Percentiles rank a stretch among this genome's conserved stretches.
Evolutionary conservation across 2,113 vertebrate species (phyloP).

Genomic region (Sceloporus undulatus): DNA sequence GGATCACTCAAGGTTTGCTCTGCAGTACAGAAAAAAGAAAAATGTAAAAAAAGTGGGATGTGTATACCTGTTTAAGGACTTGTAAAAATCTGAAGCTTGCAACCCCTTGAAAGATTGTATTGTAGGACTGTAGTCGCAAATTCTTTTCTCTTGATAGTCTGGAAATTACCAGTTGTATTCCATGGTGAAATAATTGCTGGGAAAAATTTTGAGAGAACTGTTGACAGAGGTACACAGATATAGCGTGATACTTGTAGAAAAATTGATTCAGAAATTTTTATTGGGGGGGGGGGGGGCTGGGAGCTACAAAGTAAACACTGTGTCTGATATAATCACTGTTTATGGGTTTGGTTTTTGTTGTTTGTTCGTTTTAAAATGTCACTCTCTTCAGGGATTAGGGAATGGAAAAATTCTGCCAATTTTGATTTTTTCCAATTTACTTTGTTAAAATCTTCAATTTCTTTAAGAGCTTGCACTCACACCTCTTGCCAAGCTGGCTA

Average conservation of each 20-base stretch:
- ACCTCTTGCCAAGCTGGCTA: too few species aligned
- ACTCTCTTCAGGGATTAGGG: too few species aligned
- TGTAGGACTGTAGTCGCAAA: neutral
- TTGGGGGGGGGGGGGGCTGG: too few species aligned
- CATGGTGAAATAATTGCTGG: neutral
- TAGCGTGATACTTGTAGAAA: too few species aligned
- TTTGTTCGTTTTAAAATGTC: too few species aligned
- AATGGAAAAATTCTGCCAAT: too few species aligned
- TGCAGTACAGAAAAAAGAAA: neutral
- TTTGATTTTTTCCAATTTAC: too few species aligned
- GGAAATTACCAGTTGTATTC: neutral
- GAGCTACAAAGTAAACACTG: too few species aligned
- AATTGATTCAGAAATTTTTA: neutral
- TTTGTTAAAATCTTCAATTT: too few species aligned
- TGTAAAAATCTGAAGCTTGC: neutral
- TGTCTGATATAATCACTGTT: too few species aligned
- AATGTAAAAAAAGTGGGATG: neutral
- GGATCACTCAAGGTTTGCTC: conserved; percentile 27
- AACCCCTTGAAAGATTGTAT: neutral
- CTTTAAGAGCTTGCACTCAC: too few species aligned
- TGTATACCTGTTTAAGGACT: neutral
- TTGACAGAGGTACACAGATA: neutral
- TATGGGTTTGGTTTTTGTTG: too few species aligned
- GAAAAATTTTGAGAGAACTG: neutral
- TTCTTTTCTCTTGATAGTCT: neutral